Base-by-base conservation (phyloP, 2,797 vertebrate species). In the Acrossocheilus fasciatus region DNA sequence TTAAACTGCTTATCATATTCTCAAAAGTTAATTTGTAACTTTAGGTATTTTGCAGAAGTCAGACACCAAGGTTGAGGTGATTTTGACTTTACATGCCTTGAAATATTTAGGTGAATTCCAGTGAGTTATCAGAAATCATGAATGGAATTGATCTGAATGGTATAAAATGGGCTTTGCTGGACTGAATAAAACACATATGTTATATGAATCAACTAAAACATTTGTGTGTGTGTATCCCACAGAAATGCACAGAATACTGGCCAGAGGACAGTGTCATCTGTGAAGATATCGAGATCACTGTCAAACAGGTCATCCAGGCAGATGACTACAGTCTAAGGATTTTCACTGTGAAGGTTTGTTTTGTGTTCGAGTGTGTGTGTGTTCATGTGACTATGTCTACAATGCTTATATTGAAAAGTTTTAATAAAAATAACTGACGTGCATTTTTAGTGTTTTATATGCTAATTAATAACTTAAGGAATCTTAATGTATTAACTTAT, bases 201-300 rank as follows among this genome's bases (percentile, higher is more conserved):
- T 14, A 3, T 11, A 57, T 78, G 6, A 77, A 69, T 57, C 3
- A 12, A 39, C 15, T 62, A 45, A 57, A 20, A 54, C 0, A 6
- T n/a, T 39, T 20, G n/a, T 92, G 88, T 90, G 26, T 91, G 70
- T 92, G 90, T 80, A n/a, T 86, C 85, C 78, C 83, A 86, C 91
- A 99, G 98, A 99, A 99, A 96, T 99, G 98, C 92, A 98, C 98
- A 30, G 98, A 99, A 92, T 99, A 99, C 83, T 99, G 98, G 98
- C 98, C 98, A 0, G 98, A 99, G 93, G 96, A 98, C 80, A 96
- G 95, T 89, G 96, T 97, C 91, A 95, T 94, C 87, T 97, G 97
- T 0, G 97, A 99, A 89, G 97, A 96, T 85, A 96, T 99, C 47
- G 95, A 98, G 95, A 97, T 99, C 93, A 96, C 95, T 0, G 94